phyloP scores from a whole-genome alignment of 2,113 vertebrate species.

The Hypocryptadius cinnamomeus region DNA sequence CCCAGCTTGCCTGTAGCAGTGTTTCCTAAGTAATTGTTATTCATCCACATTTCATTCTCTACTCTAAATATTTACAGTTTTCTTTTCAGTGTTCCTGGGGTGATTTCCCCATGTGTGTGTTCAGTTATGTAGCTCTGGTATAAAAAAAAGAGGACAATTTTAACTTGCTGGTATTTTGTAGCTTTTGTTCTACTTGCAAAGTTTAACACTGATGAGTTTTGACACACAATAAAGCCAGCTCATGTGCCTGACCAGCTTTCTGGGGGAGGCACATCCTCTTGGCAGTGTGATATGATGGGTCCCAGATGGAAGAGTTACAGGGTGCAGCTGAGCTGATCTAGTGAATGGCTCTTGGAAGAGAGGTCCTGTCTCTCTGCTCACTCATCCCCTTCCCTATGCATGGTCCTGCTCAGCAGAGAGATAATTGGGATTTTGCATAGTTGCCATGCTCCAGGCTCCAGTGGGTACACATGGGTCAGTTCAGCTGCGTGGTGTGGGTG shows the following conservation, averaged over 20 bases:
- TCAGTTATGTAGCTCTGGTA: neutral
- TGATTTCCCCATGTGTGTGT: neutral
- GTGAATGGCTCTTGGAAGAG: neutral
- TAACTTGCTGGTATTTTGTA: neutral
- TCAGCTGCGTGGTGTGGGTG: neutral
- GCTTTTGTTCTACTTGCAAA: neutral
- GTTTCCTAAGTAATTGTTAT: neutral
- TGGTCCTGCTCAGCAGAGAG: neutral
- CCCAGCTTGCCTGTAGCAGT: neutral
- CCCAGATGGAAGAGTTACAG: neutral
- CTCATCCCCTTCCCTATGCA: neutral
- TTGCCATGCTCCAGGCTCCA: neutral
- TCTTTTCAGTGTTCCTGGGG: neutral
- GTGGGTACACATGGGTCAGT: neutral
- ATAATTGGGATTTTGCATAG: neutral
- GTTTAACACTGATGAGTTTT: neutral
- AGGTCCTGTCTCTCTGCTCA: neutral
- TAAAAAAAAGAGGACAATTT: neutral
- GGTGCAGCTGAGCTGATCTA: neutral
- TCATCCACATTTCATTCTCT: neutral
- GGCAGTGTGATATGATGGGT: neutral
- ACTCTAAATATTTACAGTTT: conserved; percentile 13
- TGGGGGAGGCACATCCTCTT: neutral
- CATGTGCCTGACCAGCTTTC: neutral
- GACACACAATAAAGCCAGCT: neutral